Percentiles rank a stretch among this genome's conserved stretches.
Evolutionary conservation across 2,113 vertebrate species (phyloP).

Genomic region (Lycaon pictus): DNA sequence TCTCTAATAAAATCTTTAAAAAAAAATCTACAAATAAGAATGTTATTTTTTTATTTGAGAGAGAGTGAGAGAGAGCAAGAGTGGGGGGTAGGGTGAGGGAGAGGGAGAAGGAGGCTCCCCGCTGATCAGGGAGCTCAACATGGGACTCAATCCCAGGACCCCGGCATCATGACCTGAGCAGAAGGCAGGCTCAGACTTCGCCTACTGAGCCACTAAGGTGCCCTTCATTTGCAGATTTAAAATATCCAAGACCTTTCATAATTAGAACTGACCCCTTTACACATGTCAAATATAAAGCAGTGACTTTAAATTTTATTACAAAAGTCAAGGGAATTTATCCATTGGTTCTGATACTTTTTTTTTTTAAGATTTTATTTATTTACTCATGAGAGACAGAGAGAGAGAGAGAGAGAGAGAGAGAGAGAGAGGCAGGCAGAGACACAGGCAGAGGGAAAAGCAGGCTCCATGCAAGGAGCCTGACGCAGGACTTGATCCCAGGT

Average conservation of each 20-base stretch:
- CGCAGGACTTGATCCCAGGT: too few species aligned
- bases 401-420: too few species aligned
- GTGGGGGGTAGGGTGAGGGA: background rate
- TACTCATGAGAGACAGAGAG: too few species aligned
- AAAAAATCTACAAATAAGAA: too few species aligned
- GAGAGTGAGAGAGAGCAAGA: background rate
- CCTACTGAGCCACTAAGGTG: background rate
- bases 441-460: too few species aligned
- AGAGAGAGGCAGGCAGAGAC: too few species aligned
- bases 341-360: background rate
- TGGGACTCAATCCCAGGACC: background rate
- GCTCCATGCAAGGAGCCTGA: too few species aligned
- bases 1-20: background rate
- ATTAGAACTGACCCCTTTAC: slow-evolving; percentile 30
- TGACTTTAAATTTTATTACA: slow-evolving; percentile 7
- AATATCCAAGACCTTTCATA: slow-evolving; percentile 19
- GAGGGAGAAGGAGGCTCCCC: background rate
- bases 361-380: too few species aligned
- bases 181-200: background rate
- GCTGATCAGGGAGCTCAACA: background rate
- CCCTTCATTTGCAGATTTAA: background rate
- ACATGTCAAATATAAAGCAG: background rate
- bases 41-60: background rate
- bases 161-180: background rate
- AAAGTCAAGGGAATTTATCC: slow-evolving; percentile 25